Base-by-base conservation (phyloP, 2,113 vertebrate species). In the Chlamydotis undulata region DNA sequence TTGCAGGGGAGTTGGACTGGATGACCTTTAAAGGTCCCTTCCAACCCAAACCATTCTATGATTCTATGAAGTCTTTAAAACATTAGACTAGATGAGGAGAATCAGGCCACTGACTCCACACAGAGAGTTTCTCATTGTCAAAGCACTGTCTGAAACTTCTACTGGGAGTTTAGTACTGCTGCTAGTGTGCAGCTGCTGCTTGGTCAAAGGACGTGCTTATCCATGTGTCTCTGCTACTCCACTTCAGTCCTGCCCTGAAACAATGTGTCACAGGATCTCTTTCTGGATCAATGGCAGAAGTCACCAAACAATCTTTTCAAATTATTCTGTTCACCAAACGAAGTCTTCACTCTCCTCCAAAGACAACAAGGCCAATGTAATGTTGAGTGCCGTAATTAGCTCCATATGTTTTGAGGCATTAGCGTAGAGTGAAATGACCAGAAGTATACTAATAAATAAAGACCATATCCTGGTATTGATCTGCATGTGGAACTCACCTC, bases 401-500 rank as follows among this genome's bases (percentile, higher is more conserved):
- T 79, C 75, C 83, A 49, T 29, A 21, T 89, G 67, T 92, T 95
- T 94, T 74, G 70, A 84, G 50, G 67, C 84, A 79, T 90, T 94
- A 81, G 43, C 31, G 23, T 41, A 85, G 87, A 94, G 70, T 75
- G 82, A 89, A 91, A 70, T 53, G 55, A 89, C 67, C 77, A 93
- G 80, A 92, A 92, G 69, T 70, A 16, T 45, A 76, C 81, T 90
- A 92, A 95, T 94, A 96, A 97, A 94, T 94, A 95, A 95, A 87
- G 91, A 29, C 33, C 77, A 79, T 90, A 95, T 96, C 94, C 96
- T 93, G 93, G 60, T 94, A 97, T 96, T 94, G 96, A 97, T 96
- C 89, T 84, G 71, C 47, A 70, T 87, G 77, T 92, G 96, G 86
- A 95, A 87, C 80, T 94, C 41, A 65, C 81, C 11, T 33, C 90